Evolutionary conservation across 2,113 vertebrate species (phyloP).

Genomic region (Lampris incognitus): DNA sequence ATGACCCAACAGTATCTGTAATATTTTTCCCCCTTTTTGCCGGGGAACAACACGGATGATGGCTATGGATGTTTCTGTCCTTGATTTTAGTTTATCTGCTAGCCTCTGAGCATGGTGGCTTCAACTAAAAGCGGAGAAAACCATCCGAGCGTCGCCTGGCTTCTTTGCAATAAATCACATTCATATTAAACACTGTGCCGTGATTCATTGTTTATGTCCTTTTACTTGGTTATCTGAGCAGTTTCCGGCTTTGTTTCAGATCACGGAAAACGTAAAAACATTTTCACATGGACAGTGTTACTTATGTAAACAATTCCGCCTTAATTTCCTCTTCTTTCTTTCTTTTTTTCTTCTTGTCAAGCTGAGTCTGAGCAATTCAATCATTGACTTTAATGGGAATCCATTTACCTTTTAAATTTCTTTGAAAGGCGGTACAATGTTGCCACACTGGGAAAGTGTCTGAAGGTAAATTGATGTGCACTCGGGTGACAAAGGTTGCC

Average conservation of each 20-base stretch:
- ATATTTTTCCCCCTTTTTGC: conserved; percentile 47
- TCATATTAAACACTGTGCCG: conserved; percentile 34
- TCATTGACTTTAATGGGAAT: too few relatives aligned
- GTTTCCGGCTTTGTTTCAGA: conserved; percentile 31
- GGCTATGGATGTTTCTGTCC: conserved; percentile 52
- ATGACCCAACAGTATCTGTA: conserved; percentile 35
- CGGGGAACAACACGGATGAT: conserved; percentile 22
- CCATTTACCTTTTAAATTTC: background rate
- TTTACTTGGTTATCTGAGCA: conserved; percentile 33
- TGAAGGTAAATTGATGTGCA: conserved; percentile 62
- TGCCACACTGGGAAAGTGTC: conserved; percentile 56
- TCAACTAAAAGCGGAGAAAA: conserved; percentile 40
- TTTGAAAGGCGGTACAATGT: conserved; percentile 33
- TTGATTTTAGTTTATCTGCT: background rate
- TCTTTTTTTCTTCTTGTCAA: background rate
- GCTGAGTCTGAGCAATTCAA: too few relatives aligned
- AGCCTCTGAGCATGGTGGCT: background rate
- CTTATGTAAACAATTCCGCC: background rate
- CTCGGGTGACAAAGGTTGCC: conserved; percentile 70
- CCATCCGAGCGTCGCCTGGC: conserved; percentile 50
- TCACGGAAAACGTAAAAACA: conserved; percentile 26
- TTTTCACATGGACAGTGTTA: conserved; percentile 11
- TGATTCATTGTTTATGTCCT: conserved; percentile 36
- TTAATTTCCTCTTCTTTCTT: background rate
- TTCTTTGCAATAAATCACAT: conserved; percentile 48